Base-by-base conservation (phyloP, 2,797 vertebrate species). In the Dromococcyx pavoninus region DNA sequence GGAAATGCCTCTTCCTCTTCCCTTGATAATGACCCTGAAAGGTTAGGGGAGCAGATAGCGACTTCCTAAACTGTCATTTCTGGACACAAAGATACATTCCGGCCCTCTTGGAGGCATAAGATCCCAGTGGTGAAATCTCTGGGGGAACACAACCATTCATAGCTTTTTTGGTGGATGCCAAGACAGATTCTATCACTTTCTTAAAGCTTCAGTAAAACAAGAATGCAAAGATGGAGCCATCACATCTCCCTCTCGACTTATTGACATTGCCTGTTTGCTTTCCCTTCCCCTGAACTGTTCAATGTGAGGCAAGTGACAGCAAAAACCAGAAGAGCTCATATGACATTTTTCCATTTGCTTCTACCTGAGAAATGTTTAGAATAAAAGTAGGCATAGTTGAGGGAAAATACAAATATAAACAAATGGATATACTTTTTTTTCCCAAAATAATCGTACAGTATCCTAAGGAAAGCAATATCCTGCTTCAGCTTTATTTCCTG, bases 141-240 rank as follows among this genome's bases (percentile, higher is more conserved):
- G 61, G 39, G 77, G 77, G 74, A 85, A 86, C 92, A 86, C 65
- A 96, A 85, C 39, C 86, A 35, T 86, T 92, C 81, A 53, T 84
- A 96, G 51, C 50, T 92, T 93, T 79, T 44, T 51, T 30, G 11
- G 23, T 41, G 62, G 54, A 72, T 79, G 82, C 78, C 92, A 91
- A 33, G 10, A 67, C 86, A 93, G 94, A 61, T 11, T 82, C 87
- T 82, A 90, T 71, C 76, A 92, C 91, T 92, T 95, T 93, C 90
- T 95, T 93, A 96, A 97, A 96, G 93, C 95, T 93, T 65, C 93
- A 92, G 86, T 92, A 96, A 96, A 97, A 96, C 35, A 91, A 90
- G 82, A 93, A 95, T 89, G 75, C 86, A 96, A 94, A 94, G 56
- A 72, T 85, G 86, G 66, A 94, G 58, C 85, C 89, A 62, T 86